Base-by-base conservation (phyloP, 1,140 invertebrate genomes). In the Zophobas atratus region DNA sequence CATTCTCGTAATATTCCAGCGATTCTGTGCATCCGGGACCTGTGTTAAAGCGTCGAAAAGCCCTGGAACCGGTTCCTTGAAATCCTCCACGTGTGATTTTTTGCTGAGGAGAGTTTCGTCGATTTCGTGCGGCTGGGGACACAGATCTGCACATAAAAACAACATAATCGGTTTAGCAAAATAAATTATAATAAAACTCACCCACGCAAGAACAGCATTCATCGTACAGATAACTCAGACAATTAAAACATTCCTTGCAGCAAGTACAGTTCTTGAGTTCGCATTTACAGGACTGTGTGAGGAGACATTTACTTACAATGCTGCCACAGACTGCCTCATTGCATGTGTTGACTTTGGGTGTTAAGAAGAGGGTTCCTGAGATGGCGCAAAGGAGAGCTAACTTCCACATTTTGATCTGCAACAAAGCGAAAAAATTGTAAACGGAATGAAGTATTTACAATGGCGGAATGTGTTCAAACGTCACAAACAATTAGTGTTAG, bases 141-240 rank as follows among this genome's bases (percentile, higher is more conserved):
- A 98, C 84, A 98, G 91, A 84, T 97, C 94, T 95, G 84, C 32
- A 88, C 20, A 20, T 20, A 87, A 77, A 81, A 76, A 82, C 77
- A 39, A 36, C 51, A 74, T 0, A 39, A 4, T 51, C 43, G 48
- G 3, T 51, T 56, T 53, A 48, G 70, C 39, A 71, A 71, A 72
- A 56, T n/a, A 43, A 35, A 49, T 57, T 70, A 70, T 43, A 38
- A 20, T 60, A 43, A 57, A 49, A 87, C 93, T 92, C 88, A 97
- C 95, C 96, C 81, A 98, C 95, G 90, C 97, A 99, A 53, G 95
- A 97, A 85, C 97, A 99, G 87, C 97, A 98, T 86, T 98, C 96
- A 79, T 92, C 93, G 85, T 97, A 98, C 3, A 98, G 88, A 81
- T 95, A 93, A 79, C 94, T 94, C 34, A 98, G 89, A 84, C 97